Evolutionary conservation across 2,888 invertebrate species (phyloP), one percentile per base, ranked within the genome.

Genomic region (Smittia aterrima): DNA sequence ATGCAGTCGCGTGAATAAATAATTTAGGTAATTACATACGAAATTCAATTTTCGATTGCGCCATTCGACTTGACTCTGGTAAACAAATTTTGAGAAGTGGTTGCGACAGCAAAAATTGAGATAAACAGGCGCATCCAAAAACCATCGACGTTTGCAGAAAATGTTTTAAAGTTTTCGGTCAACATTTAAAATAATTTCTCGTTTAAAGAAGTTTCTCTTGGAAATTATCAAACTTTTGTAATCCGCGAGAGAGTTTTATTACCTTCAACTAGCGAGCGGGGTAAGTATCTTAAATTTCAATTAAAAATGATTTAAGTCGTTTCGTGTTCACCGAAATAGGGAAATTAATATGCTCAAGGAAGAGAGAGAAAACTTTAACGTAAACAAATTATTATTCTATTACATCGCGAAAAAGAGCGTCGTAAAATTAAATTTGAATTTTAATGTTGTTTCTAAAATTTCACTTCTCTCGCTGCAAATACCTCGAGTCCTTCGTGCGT

Each of bases 371-470:
- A 47, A 47, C 47, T 47, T 47, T n/a, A 47, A 47, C 47, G 47
- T 16, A 47, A 47, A 16, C 47, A 47, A 47, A 47, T 47, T 47
- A 16, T 13, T 47, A 47, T 47, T 47, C 47, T 47, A 47, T 47
- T 47, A 47, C 47, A 47, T 47, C 47, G 47, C 47, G 47, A 47
- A 20, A 58, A 58, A 7, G 22, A 58, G 32, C n/a, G n/a, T 58
- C 58, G 22, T 58, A 58, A 58, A 58, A 58, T 58, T 58, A 58
- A 58, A 58, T 58, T 58, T 58, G 58, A 58, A 58, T 58, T 58
- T 58, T 58, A 58, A 58, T 58, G 58, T 58, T 58, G 47, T n/a
- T 47, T 47, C 47, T 47, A 47, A 47, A 47, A 47, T 47, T 47
- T 47, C 47, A n/a, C 47, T 16, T 58, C 18, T 58, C 58, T n/a